Evolutionary conservation across 53 echinoderm and acorn worm species (phyloP), one percentile per base, ranked within the genome.

Genomic region (Holothuria scabra): DNA sequence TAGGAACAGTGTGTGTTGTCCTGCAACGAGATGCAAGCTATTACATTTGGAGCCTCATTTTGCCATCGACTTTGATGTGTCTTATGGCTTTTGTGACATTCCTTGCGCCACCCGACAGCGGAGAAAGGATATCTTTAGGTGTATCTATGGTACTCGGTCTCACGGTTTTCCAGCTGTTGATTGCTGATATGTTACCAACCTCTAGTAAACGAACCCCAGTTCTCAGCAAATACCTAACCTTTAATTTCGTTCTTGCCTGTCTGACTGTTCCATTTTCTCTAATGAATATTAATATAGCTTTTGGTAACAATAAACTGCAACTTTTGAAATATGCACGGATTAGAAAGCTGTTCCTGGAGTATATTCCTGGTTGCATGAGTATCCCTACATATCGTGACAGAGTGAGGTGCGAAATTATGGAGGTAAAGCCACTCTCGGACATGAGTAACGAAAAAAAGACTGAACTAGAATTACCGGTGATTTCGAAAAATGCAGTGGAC

Each of bases 121-220:
- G 72, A 12, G 72, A 72, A 48, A 72, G 72, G 46, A 72, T 72
- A 3, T 72, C 72, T 4, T 10, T 72, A 23, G 72, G 72, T 38
- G 72, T 72, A 9, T 72, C 72, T 46, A 72, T 72, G 72, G 72
- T 72, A 4, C 72, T 72, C 21, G 72, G 72, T 20, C 48, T 72
- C 24, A 72, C 72, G 5, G 72, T 72, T 11, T 72, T 72, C 72
- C 72, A 72, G 72, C 24, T 72, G 24, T 28, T 72, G 23, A 46
- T 72, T n/a, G 44, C 26, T 44, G 46, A 72, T 72, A 48, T 26
- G 34, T 12, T 72, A 21, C 71, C 71, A 48, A 19, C 49, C 6
- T 71, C 71, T 3, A 71, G 71, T 22, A 71, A 71, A 48, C 22
- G 12, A 21, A 35, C 71, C 8, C 71, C 71, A 24, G 20, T 71